A percentile compares a stretch with the other conserved stretches of the same genome.
phyloP scores from a whole-genome alignment of 2,888 invertebrate genomes.

The Trilocha varians region DNA sequence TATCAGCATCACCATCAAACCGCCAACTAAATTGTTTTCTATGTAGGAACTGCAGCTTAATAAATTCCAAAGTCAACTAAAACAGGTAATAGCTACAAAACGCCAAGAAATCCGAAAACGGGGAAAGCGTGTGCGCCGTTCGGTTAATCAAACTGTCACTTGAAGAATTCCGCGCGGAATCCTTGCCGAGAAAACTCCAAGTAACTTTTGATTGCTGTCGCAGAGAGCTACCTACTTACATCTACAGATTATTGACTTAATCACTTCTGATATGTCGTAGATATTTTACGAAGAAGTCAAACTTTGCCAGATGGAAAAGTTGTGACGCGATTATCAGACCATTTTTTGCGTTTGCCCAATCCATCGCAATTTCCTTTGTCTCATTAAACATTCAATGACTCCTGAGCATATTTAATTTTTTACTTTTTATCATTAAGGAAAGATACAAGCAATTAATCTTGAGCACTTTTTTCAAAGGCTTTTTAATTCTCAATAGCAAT shows the following conservation, averaged over 20 bases:
- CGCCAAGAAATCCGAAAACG: constrained; percentile 57
- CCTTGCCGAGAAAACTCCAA: constrained; percentile 63
- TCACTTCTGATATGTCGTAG: constrained; percentile 38
- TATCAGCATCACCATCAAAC: too few species aligned
- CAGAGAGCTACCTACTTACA: constrained; percentile 58
- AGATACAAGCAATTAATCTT: constrained; percentile 1
- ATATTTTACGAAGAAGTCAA: constrained; percentile 2
- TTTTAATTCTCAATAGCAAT: constrained; percentile 32
- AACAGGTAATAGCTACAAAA: constrained; percentile 52
- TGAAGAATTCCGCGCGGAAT: constrained; percentile 70
- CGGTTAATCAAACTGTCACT: constrained; percentile 74
- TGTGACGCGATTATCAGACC: not conserved
- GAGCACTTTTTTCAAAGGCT: constrained; percentile 4
- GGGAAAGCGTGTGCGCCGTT: constrained; percentile 62
- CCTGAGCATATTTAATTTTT: not conserved
- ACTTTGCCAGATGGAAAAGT: not conserved
- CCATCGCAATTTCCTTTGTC: not conserved
- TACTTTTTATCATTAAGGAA: too few species aligned
- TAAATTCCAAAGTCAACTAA: constrained; percentile 41
- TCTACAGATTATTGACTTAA: constrained; percentile 53
- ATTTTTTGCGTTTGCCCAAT: not conserved
- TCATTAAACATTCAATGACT: not conserved
- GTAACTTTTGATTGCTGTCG: constrained; percentile 68
- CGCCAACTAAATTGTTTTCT: not conserved
- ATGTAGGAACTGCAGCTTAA: constrained; percentile 20